Percentiles rank a stretch among this genome's conserved stretches.
These are phyloP conservation scores for Nothocercus nigrocapillus DNA, from an alignment of 2,113 vertebrate genomes.

Conservation along the genomic window DNA sequence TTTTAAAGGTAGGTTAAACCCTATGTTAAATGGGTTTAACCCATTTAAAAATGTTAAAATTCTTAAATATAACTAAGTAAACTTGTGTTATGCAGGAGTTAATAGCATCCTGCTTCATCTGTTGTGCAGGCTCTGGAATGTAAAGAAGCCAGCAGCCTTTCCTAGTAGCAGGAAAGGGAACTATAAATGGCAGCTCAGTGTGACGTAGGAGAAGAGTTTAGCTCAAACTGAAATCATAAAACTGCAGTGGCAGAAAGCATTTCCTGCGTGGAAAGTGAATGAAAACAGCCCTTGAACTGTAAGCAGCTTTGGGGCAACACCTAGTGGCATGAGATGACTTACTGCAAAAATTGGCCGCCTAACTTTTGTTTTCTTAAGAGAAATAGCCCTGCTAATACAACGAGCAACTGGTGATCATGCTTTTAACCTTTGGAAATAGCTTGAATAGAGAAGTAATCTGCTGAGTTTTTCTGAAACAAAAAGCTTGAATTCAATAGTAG, in stretches of 20 bases:
- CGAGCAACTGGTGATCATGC: rapidly evolving
- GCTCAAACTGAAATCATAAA: neutral
- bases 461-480: neutral
- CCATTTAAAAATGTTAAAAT: neutral
- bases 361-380: rapidly evolving
- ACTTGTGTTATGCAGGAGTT: neutral
- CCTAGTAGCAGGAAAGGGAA: neutral
- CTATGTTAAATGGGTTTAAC: too few species aligned
- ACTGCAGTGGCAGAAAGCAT: neutral
- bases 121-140: neutral
- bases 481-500: neutral
- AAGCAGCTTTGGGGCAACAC: neutral
- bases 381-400: rapidly evolving
- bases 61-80: neutral
- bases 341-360: neutral
- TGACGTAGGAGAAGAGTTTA: rapidly evolving
- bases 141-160: rapidly evolving
- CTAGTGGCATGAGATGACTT: neutral
- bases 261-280: neutral
- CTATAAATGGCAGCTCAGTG: neutral
- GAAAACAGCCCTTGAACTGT: neutral
- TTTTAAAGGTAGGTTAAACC: neutral
- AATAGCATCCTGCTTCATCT: neutral
- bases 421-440: neutral
- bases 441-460: neutral